Conservation (phyloP, 2,888 invertebrate species). For the Elmis aenea region DNA sequence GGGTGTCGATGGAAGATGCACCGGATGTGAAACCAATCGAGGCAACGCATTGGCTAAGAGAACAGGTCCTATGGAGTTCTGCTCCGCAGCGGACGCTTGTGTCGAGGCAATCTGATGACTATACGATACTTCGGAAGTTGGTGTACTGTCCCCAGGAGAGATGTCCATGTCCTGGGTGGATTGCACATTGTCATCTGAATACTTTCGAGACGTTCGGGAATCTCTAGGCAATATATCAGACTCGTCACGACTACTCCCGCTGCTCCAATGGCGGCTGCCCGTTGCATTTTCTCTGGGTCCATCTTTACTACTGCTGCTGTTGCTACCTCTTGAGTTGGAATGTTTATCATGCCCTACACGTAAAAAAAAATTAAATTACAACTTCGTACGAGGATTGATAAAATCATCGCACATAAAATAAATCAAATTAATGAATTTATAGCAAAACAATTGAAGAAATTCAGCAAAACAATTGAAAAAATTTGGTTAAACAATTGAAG, state of each 20-base stretch:
- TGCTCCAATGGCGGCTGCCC: conserved; percentile 38
- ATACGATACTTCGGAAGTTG: conserved; percentile 77
- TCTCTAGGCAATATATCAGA: conserved; percentile 23
- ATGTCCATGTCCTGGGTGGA: conserved; percentile 84
- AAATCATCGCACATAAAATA: too few species aligned
- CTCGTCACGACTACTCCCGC: conserved; percentile 22
- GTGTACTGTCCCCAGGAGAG: conserved; percentile 85
- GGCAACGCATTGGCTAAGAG: conserved; percentile 64
- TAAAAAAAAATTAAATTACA: too few species aligned
- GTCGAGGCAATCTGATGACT: conserved; percentile 36
- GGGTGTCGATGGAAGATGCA: conserved; percentile 37
- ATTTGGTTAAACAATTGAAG: too few species aligned
- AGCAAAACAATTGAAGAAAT: too few species aligned
- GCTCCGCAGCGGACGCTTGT: conserved; percentile 22
- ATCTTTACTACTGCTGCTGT: conserved; percentile 42
- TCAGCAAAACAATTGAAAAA: not conserved
- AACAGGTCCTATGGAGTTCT: conserved; percentile 50
- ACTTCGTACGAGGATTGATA: too few species aligned
- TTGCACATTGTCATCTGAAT: conserved; percentile 30
- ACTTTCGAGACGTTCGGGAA: conserved; percentile 38
- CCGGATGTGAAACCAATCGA: conserved; percentile 56
- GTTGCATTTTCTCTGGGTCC: conserved; percentile 32
- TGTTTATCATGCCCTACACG: conserved; percentile 66
- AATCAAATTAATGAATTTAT: too few species aligned
- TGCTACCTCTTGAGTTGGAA: conserved; percentile 63